Conservation (phyloP, 35 echinoderm and acorn worm genomes). For the Patiria miniata region DNA sequence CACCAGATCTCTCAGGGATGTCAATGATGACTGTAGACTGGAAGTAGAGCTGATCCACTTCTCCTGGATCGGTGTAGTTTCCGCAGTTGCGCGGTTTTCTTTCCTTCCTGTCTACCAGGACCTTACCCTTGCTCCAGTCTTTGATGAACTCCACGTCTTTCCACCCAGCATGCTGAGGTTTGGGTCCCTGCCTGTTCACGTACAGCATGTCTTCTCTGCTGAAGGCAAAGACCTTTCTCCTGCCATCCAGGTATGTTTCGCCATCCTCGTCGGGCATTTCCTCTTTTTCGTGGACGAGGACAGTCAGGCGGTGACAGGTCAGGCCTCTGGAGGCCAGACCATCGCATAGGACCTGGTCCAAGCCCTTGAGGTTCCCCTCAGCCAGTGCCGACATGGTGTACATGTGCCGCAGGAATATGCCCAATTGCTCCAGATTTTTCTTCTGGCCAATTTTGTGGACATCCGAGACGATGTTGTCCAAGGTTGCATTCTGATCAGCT, state of each 20-base stretch:
- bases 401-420: neutral
- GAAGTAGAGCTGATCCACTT: neutral
- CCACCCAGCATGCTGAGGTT: neutral
- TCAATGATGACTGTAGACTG: neutral
- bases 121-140: neutral
- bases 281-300: conserved; percentile 8
- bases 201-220: neutral
- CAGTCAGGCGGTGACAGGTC: neutral
- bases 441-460: neutral
- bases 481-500: neutral
- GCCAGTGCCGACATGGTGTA: conserved; percentile 9
- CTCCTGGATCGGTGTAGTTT: neutral
- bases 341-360: neutral
- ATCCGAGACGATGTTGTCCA: conserved; percentile 2
- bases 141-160: neutral
- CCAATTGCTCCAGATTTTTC: neutral
- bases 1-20: neutral
- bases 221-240: neutral
- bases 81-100: neutral
- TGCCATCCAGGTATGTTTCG: neutral
- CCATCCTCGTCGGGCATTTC: no score
- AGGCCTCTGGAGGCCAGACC: neutral
- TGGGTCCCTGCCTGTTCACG: neutral
- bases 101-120: neutral
- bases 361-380: neutral